phyloP scores from a whole-genome alignment of 2,113 vertebrate species.

The Galemys pyrenaicus region DNA sequence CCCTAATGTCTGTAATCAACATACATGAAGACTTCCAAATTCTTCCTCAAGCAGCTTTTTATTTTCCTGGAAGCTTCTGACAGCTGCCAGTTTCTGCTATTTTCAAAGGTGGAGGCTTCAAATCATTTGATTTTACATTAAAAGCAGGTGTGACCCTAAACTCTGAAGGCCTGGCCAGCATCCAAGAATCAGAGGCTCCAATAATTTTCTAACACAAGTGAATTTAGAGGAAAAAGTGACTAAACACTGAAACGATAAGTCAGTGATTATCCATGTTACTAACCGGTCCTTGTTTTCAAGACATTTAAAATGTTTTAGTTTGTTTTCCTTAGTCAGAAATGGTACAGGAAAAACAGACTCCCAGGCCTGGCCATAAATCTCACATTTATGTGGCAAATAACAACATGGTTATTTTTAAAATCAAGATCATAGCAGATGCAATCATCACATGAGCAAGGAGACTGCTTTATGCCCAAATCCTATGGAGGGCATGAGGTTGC shows the following conservation, averaged over 20 bases:
- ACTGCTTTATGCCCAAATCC: not conserved
- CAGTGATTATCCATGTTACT: not conserved
- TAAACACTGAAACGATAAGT: not conserved
- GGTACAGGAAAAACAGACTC: not conserved
- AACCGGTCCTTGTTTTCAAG: not conserved
- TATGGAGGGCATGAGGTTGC: not conserved
- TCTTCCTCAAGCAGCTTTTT: not conserved
- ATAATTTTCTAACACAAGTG: not conserved
- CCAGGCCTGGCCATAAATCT: not conserved
- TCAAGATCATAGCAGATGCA: not conserved
- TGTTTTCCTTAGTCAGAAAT: constrained; percentile 2
- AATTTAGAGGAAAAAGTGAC: not conserved
- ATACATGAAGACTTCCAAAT: not conserved
- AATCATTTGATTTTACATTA: constrained; percentile 31
- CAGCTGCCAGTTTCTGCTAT: not conserved
- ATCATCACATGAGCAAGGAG: not conserved
- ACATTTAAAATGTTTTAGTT: not conserved
- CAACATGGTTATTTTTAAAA: constrained; percentile 19
- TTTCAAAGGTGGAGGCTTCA: not conserved
- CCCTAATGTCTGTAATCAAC: not conserved
- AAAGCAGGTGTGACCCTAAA: not conserved
- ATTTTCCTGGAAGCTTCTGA: constrained; percentile 18
- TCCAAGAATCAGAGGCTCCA: not conserved
- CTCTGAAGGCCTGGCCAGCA: not conserved
- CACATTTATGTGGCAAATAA: not conserved